These are phyloP conservation scores for Ostrea denselamellosa DNA, from an alignment of 1,140 invertebrate genomes.

Conservation along the genomic window DNA sequence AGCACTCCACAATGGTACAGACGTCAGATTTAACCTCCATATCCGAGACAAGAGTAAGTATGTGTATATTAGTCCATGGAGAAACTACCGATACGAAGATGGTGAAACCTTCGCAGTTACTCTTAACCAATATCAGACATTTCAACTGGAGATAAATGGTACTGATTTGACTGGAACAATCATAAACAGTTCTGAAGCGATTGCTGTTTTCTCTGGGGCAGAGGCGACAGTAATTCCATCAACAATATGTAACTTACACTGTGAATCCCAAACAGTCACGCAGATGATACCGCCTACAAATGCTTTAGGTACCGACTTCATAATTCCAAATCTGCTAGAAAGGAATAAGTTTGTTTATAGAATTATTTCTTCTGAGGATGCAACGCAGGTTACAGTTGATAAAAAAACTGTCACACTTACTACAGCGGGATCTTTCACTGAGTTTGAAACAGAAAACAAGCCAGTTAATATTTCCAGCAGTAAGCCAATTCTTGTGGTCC, in stretches of 20 bases:
- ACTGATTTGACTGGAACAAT: conserved; percentile 45
- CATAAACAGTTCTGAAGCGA: conserved; percentile 12
- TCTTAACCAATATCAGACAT: conserved; percentile 57
- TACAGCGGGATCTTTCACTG: neutral
- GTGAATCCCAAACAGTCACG: neutral
- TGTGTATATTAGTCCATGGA: conserved; percentile 49
- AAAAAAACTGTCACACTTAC: neutral
- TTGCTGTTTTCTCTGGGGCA: conserved; percentile 51
- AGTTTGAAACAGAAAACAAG: neutral
- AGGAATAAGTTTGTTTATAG: neutral
- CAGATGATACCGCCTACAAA: conserved; percentile 28
- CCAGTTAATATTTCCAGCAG: conserved; percentile 5
- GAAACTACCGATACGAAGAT: conserved; percentile 50
- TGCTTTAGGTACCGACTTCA: neutral
- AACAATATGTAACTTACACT: neutral
- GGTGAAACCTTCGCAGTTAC: conserved; percentile 52
- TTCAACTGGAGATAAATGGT: conserved; percentile 51
- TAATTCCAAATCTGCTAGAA: neutral
- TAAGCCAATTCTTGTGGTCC: conserved; percentile 16
- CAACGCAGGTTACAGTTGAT: neutral
- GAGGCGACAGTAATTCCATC: conserved; percentile 38
- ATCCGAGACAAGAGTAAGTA: conserved; percentile 2
- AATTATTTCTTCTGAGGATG: neutral
- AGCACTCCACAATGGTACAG: conserved; percentile 51
- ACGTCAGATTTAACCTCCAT: conserved; percentile 38